Evolutionary conservation across 2,113 vertebrate genomes (phyloP).

Genomic region (Poeciliopsis occidentalis): DNA sequence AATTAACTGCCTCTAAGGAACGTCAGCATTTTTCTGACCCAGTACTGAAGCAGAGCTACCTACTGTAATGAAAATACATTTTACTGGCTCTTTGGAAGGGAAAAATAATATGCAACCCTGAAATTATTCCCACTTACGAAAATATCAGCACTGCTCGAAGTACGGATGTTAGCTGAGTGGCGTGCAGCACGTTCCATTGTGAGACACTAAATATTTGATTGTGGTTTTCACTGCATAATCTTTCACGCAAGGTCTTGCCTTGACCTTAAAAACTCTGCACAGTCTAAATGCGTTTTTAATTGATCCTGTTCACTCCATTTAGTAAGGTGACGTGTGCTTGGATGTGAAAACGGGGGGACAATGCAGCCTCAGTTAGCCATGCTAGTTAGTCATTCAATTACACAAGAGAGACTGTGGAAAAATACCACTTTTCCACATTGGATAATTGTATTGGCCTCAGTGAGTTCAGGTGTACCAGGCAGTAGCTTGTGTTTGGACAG

Average conservation of each 20-base stretch:
- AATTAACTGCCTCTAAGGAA: background rate
- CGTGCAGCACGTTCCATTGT: conserved; percentile 7
- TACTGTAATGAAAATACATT: background rate
- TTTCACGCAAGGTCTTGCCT: background rate
- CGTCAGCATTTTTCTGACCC: background rate
- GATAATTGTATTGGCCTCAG: background rate
- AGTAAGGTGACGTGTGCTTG: background rate
- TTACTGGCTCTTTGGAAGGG: conserved; percentile 1
- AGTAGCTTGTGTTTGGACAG: conserved; percentile 29
- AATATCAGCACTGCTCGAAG: conserved; percentile 14
- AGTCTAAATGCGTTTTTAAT: background rate
- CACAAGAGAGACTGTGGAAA: conserved; percentile 12
- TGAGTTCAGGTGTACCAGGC: conserved; percentile 21
- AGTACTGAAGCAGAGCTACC: background rate
- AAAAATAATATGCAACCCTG: background rate
- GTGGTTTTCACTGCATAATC: background rate
- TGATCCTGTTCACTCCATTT: background rate
- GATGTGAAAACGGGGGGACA: background rate
- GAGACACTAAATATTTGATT: conserved; percentile 10
- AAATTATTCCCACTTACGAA: conserved; percentile 6
- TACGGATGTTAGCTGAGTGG: conserved; percentile 6
- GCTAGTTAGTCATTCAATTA: background rate
- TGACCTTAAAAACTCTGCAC: background rate
- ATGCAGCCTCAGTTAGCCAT: background rate
- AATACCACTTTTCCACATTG: background rate